A percentile compares a stretch with the other conserved stretches of the same genome.
These are phyloP conservation scores for Sisor rabdophorus DNA, from an alignment of 2,113 vertebrate species.

Conservation along the genomic window DNA sequence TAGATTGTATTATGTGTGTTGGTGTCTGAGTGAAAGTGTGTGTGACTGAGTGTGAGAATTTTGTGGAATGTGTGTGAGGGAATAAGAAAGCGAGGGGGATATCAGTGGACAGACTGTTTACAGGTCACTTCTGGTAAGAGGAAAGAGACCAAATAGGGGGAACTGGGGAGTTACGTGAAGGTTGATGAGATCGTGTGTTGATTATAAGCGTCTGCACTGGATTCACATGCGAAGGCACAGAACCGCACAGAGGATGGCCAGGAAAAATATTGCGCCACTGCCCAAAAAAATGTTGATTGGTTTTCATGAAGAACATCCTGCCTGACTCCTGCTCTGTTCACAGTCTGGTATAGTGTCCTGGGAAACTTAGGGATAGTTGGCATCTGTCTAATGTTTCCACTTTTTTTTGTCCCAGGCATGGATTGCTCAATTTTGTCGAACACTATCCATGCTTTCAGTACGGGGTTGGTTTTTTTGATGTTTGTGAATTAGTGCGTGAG, in stretches of 20 bases:
- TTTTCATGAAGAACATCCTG: constrained; percentile 62
- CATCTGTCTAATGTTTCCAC: constrained; percentile 40
- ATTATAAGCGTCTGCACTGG: constrained; percentile 39
- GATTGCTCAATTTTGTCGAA: constrained; percentile 55
- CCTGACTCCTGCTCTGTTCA: constrained; percentile 51
- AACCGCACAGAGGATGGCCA: constrained; percentile 41
- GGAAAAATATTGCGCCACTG: constrained; percentile 46
- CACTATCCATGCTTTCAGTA: constrained; percentile 40
- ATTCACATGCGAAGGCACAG: constrained; percentile 30
- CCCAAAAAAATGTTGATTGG: constrained; percentile 61
- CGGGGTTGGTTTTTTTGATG: constrained; percentile 39
- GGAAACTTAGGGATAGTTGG: constrained; percentile 50
- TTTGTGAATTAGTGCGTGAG: constrained; percentile 51
- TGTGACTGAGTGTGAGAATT: constrained; percentile 8
- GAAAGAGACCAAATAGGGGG: constrained; percentile 36
- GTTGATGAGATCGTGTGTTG: constrained; percentile 51
- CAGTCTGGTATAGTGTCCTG: constrained; percentile 42
- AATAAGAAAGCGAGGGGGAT: neutral
- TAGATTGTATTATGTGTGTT: constrained; percentile 4
- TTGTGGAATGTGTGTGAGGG: neutral
- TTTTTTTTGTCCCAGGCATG: constrained; percentile 33
- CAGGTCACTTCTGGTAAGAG: constrained; percentile 45
- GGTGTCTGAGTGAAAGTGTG: neutral
- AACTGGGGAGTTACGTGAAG: constrained; percentile 51
- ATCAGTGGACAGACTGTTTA: constrained; percentile 38